Percentiles rank a stretch among this genome's conserved stretches.
phyloP scores from a whole-genome alignment of 2,113 vertebrate species.

The Oryzias celebensis region DNA sequence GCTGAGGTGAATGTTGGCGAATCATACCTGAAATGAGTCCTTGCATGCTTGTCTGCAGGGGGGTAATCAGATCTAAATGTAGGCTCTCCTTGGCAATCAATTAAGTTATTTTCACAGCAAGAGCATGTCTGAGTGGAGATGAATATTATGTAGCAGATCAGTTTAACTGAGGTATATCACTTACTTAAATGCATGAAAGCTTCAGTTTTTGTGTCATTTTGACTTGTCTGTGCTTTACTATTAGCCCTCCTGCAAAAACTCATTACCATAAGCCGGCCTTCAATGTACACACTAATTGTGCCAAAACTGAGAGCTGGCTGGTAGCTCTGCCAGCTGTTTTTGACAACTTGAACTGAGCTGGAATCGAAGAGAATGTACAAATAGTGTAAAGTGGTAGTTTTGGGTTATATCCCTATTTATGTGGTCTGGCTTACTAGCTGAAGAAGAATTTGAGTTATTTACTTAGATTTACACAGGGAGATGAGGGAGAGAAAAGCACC shows the following conservation, averaged over 20 bases:
- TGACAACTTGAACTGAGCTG: conserved; percentile 7
- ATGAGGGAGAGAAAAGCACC: not conserved
- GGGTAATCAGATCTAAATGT: conserved; percentile 41
- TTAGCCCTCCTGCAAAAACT: conserved; percentile 14
- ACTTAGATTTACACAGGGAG: conserved; percentile 10
- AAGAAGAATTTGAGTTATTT: conserved; percentile 1
- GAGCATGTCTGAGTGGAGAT: conserved; percentile 20
- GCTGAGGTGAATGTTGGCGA: not conserved
- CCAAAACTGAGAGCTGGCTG: conserved; percentile 34
- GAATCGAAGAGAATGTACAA: conserved; percentile 9
- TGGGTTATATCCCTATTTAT: not conserved
- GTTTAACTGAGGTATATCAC: conserved; percentile 48
- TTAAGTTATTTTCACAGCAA: conserved; percentile 47
- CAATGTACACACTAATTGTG: conserved; percentile 12
- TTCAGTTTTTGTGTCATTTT: conserved; percentile 1
- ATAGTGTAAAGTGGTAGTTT: not conserved
- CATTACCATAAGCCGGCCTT: conserved; percentile 37
- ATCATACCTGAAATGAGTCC: conserved; percentile 8
- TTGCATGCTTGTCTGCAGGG: conserved; percentile 4
- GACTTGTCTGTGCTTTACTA: conserved; percentile 18
- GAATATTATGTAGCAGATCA: conserved; percentile 21
- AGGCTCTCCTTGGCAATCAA: conserved; percentile 39
- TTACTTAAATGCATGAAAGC: conserved; percentile 25
- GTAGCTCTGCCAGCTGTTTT: conserved; percentile 9
- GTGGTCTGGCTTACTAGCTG: not conserved